These are phyloP conservation scores for Cheiracanthium punctorium DNA, from an alignment of 2,888 invertebrate genomes.

Conservation along the genomic window DNA sequence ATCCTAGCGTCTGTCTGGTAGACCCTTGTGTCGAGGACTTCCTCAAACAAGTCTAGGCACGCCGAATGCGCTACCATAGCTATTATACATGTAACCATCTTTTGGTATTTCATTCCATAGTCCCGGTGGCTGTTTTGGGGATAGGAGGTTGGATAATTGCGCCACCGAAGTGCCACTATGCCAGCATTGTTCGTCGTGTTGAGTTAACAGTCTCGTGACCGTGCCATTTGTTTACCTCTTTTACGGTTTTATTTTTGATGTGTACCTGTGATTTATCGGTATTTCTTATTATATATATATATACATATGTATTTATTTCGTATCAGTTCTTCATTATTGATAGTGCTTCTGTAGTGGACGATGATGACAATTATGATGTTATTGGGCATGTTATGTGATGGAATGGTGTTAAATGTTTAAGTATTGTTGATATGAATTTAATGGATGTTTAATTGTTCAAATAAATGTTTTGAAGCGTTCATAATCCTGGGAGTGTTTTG, in stretches of 20 bases:
- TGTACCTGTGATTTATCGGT: slow-evolving; percentile 3
- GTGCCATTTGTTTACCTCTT: neutral
- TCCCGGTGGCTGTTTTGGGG: neutral
- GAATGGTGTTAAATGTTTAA: neutral
- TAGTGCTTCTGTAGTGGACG: neutral
- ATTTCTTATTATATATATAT: no score
- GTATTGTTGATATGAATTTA: slow-evolving; percentile 12
- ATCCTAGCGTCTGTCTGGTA: slow-evolving; percentile 65
- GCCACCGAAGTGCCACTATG: slow-evolving; percentile 15
- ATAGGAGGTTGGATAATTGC: neutral
- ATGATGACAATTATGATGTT: neutral
- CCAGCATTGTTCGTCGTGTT: neutral
- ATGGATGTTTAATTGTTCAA: slow-evolving; percentile 12
- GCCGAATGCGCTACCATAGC: neutral
- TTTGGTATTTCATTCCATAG: slow-evolving; percentile 13
- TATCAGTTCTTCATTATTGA: neutral
- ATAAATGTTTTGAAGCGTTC: slow-evolving; percentile 13
- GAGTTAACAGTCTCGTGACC: neutral
- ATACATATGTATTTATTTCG: no score
- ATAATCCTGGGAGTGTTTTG: neutral
- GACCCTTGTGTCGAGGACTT: slow-evolving; percentile 69
- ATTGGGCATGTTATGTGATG: neutral
- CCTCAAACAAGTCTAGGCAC: neutral
- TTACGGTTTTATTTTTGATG: slow-evolving; percentile 1
- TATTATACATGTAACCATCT: neutral